Evolutionary conservation across 2,888 invertebrate genomes (phyloP), one percentile per base, ranked within the genome.

Genomic region (Noctua pronuba): DNA sequence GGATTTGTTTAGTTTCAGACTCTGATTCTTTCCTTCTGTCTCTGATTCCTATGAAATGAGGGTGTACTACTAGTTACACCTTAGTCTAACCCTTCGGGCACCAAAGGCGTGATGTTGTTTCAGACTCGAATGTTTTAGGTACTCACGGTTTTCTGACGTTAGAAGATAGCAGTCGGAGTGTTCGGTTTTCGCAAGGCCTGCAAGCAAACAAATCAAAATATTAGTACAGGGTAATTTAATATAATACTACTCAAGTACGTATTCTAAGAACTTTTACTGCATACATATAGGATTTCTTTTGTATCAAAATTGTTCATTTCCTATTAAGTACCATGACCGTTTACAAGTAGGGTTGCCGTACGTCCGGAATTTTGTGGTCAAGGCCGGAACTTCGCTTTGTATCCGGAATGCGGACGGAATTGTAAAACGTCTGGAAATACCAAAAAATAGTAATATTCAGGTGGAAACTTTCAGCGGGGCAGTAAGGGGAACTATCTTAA

Each of bases 61-160:
- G 11, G n/a, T 11, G 52, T n/a, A 52, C 52, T 49, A 24, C 7
- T 41, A 41, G 41, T 41, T 13, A 41, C n/a, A 55, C n/a, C 11
- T 31, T 18, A 18, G 60, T 18, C 18, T 31, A 18, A 8, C 18
- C 28, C 58, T n/a, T 31, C 8, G 58, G 8, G 8, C 18, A 31
- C 8, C 31, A 31, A 7, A 31, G 2, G 31, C 31, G 18, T 31
- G 60, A 31, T 31, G 35, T 62, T 35, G 11, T 21, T 62, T 35
- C 4, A 62, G 10, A 62, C 5, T 62, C 21, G 10, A 35, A 62
- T 62, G 31, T 35, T 31, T 8, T 58, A 58, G n/a, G 16, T 62
- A 62, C 62, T 62, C 35, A 62, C 62, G 21, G 62, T 62, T 62
- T 62, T 21, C 10, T 62, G 62, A 35, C 21, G 62, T 35, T 62